These are phyloP conservation scores for Deladenus siricidicola DNA, from an alignment of 2,888 invertebrate species.

Conservation along the genomic window DNA sequence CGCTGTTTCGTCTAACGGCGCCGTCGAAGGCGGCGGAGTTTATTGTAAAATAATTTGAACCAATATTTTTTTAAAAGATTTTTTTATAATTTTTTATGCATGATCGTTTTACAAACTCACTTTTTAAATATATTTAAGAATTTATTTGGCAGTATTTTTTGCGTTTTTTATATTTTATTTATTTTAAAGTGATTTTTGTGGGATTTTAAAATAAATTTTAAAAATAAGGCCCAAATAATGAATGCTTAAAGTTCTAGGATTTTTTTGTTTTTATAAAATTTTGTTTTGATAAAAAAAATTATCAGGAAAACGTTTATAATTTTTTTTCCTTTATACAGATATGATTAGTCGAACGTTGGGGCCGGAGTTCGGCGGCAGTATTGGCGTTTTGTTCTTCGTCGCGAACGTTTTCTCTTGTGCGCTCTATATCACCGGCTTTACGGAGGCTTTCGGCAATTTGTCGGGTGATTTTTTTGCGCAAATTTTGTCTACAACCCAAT, in stretches of 20 bases:
- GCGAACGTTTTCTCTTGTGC: slow-evolving; percentile 96
- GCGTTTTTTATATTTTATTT: too few species aligned
- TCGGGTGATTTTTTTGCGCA: slow-evolving; percentile 58
- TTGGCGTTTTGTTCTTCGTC: slow-evolving; percentile 92
- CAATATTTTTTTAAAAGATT: too few species aligned
- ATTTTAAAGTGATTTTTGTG: too few species aligned
- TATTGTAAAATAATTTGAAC: slow-evolving; percentile 70
- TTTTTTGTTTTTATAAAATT: slow-evolving; percentile 11
- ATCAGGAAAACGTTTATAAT: neutral
- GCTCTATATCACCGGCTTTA: slow-evolving; percentile 86
- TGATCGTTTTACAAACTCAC: too few species aligned
- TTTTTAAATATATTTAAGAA: too few species aligned
- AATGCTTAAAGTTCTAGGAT: too few species aligned
- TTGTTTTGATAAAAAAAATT: neutral
- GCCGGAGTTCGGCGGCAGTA: slow-evolving; percentile 96
- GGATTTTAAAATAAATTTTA: too few species aligned
- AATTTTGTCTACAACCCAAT: too few species aligned
- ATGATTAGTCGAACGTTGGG: slow-evolving; percentile 98
- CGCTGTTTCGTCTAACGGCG: slow-evolving; percentile 97
- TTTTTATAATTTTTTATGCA: too few species aligned
- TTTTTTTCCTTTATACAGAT: slow-evolving; percentile 61
- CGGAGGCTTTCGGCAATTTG: slow-evolving; percentile 72
- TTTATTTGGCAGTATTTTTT: too few species aligned
- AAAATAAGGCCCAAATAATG: too few species aligned
- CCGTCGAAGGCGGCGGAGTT: slow-evolving; percentile 96